Evolutionary conservation across 2,113 vertebrate species (phyloP), one percentile per base, ranked within the genome.

Genomic region (Pungitius pungitius): DNA sequence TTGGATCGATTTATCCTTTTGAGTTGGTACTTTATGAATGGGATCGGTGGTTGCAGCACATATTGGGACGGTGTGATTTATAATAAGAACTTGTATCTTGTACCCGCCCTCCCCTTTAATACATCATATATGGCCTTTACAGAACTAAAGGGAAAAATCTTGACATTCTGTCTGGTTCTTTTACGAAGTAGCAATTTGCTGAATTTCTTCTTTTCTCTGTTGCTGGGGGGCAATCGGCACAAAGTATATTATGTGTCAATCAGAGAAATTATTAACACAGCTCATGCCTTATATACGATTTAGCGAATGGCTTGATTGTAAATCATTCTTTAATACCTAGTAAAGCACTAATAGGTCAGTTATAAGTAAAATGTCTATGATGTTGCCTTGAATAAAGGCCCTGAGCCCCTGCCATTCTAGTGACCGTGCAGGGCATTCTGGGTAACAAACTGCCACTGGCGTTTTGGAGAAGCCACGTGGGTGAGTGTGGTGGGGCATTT

Each of bases 401-500:
- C 1, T 62, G 39, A 57, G 5, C 20, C 22, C 45, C 12, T 22
- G 49, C 12, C n/a, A 51, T 17, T 30, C 14, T 30, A 30, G 14
- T 54, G 22, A 13, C 49, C 24, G n/a, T 12, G 11, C 62, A 60
- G 51, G 59, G 66, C 30, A 59, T 35, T 75, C 40, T 49, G 42
- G 39, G 64, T 39, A 51, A 3, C 40, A 7, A 56, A 13, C 13
- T 49, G 15, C 14, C 35, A 27, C 17, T 6, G 37, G 18, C 18
- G 35, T 24, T 40, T 58, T 27, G 20, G 20, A 54, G 51, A 20
- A 63, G 14, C 22, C 49, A 56, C n/a, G 57, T 64, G 59, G n/a
- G 27, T 64, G 70, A 61, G 64, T 69, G 81, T 70, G 54, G 60
- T 63, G 70, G 65, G 64, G 10, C 63, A 94, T 95, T 96, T 93